phyloP scores from a whole-genome alignment of 2,888 invertebrate genomes.

The Drosophila hamatofila region DNA sequence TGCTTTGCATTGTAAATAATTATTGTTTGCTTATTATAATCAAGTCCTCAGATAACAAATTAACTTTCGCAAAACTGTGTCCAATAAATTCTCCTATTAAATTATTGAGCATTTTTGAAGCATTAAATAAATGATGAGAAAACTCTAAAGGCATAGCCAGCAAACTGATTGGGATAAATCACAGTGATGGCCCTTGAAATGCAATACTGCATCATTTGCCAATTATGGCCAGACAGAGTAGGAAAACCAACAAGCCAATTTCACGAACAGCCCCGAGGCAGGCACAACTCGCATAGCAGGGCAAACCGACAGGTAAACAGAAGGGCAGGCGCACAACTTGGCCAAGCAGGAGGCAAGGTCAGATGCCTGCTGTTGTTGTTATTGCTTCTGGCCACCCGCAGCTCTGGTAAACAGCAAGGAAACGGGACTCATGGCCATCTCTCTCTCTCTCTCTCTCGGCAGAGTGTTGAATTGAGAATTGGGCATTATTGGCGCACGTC shows the following conservation, averaged over 20 bases:
- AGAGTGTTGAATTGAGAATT: slow-evolving; percentile 62
- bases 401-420: slow-evolving; percentile 19
- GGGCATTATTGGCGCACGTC: slow-evolving; percentile 58
- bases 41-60: background rate
- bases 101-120: slow-evolving; percentile 14
- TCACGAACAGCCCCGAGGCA: slow-evolving; percentile 30
- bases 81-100: background rate
- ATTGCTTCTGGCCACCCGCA: slow-evolving; percentile 29
- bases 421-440: slow-evolving; percentile 51
- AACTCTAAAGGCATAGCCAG: slow-evolving; percentile 26
- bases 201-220: slow-evolving; percentile 72
- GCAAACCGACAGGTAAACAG: background rate
- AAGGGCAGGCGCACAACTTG: slow-evolving; percentile 2
- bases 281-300: slow-evolving; percentile 5
- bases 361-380: background rate
- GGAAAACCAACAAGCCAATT: slow-evolving; percentile 49
- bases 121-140: slow-evolving; percentile 42
- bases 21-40: background rate
- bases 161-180: slow-evolving; percentile 45
- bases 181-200: slow-evolving; percentile 61
- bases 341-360: slow-evolving; percentile 37
- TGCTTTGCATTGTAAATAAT: background rate
- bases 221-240: slow-evolving; percentile 51
- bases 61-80: background rate
- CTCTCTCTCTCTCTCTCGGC: background rate